These are phyloP conservation scores for Drosophila prolongata DNA, from an alignment of 2,888 invertebrate species.

Conservation along the genomic window DNA sequence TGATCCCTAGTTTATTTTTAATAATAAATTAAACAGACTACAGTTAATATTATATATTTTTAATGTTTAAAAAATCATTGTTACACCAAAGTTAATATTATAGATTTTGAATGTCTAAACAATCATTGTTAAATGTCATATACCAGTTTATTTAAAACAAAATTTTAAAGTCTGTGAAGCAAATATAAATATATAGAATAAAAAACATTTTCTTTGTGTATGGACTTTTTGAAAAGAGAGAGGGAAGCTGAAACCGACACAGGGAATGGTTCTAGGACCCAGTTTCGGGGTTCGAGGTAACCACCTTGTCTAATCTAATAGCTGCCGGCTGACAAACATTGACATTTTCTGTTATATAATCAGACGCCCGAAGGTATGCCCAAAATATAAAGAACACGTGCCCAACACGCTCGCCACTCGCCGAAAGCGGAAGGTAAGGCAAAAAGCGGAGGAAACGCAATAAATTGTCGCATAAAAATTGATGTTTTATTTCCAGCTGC, in stretches of 20 bases:
- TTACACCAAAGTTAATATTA: too few relatives aligned
- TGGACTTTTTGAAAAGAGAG: background rate
- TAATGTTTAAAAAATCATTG: too few relatives aligned
- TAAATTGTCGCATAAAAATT: constrained; percentile 80
- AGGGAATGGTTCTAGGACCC: constrained; percentile 21
- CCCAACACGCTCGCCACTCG: constrained; percentile 37
- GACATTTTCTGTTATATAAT: constrained; percentile 80
- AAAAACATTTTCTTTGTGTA: background rate
- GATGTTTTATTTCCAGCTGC: constrained; percentile 74
- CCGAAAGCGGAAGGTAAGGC: constrained; percentile 14
- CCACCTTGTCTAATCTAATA: constrained; percentile 70
- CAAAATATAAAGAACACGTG: constrained; percentile 49
- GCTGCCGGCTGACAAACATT: constrained; percentile 78
- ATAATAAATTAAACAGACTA: too few relatives aligned
- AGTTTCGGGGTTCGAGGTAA: constrained; percentile 12
- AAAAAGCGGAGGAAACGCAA: constrained; percentile 58
- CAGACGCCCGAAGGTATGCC: constrained; percentile 71
- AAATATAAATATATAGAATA: too few relatives aligned
- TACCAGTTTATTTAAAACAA: too few relatives aligned
- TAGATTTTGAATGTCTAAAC: too few relatives aligned
- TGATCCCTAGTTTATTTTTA: too few relatives aligned
- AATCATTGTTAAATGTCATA: too few relatives aligned
- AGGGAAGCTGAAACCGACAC: constrained; percentile 8
- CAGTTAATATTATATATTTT: too few relatives aligned
- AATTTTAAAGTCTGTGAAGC: too few relatives aligned